Evolutionary conservation across 1,140 invertebrate genomes (phyloP), one percentile per base, ranked within the genome.

Genomic region (Aphelenchoides fujianensis): DNA sequence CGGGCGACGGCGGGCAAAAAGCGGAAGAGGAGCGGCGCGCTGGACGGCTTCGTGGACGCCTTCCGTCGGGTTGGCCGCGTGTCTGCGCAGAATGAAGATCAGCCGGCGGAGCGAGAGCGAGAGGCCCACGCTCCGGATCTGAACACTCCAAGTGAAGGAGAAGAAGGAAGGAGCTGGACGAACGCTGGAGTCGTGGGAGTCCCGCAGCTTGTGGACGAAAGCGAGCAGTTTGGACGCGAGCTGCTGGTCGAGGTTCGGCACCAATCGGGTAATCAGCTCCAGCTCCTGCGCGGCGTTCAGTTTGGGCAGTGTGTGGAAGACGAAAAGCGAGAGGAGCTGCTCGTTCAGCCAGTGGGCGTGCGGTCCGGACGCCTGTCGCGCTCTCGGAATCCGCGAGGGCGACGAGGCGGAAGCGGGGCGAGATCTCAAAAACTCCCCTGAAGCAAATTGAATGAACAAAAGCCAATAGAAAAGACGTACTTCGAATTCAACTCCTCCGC

Each of bases 321-420:
- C 84, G 82, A 97, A 97, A 73, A 96, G 87, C 77, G 92, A 93
- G 0, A 97, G 85, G 53, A 95, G 86, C 86, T 97, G 94, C 0
- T 94, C 90, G 32, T 90, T 92, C n/a, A 98, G 84, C 94, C 95
- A 97, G 74, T 91, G 86, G 79, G 89, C 88, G 36, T 83, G 81
- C 1, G 70, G 57, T 66, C 63, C 63, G 12, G 70, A 27, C 5
- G 69, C 72, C 55, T 76, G n/a, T 36, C 81, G 84, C 27, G 84
- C 78, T 79, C 0, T 92, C 92, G 0, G 93, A 91, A 79, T 96
- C 94, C 0, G 92, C 92, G 61, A 96, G 82, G 0, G 91, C 94
- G 53, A 95, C 86, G 68, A 97, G 90, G 75, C 92, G 90, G 84
- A 97, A 97, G 2, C 90, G 88, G 0, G 92, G 91, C 86, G 95